Percentiles rank a stretch among this genome's conserved stretches.
Evolutionary conservation across 2,888 invertebrate species (phyloP).

Genomic region (Nephrotoma appendiculata): DNA sequence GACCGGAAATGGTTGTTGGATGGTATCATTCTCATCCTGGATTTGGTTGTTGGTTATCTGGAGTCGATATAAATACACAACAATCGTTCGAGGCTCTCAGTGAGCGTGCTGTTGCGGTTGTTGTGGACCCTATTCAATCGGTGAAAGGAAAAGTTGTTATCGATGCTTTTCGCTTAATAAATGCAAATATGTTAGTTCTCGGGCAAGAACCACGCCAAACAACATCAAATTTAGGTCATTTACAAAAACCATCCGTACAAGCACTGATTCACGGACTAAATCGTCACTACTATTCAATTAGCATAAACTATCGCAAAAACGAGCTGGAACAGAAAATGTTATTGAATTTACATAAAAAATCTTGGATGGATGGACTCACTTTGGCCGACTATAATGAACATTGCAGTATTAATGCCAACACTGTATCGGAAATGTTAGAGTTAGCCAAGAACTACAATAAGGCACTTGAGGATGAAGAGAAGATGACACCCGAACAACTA

Average conservation of each 20-base stretch:
- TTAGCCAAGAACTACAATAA: slow-evolving; percentile 96
- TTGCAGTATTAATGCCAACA: slow-evolving; percentile 82
- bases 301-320: slow-evolving; percentile 98
- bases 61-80: slow-evolving; percentile 98
- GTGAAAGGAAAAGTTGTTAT: slow-evolving; percentile 99
- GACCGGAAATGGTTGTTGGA: slow-evolving; percentile 99
- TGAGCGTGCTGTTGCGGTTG: slow-evolving; percentile 96
- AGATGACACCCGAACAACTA: slow-evolving; percentile 97
- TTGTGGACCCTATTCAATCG: slow-evolving; percentile 98
- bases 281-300: slow-evolving; percentile 97
- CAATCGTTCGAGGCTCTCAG: slow-evolving; percentile 98
- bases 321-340: slow-evolving; percentile 99
- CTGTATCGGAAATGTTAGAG: slow-evolving; percentile 92
- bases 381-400: slow-evolving; percentile 86
- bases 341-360: slow-evolving; percentile 94
- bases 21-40: slow-evolving; percentile 99
- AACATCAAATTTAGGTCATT: slow-evolving; percentile 94
- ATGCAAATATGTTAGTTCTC: slow-evolving; percentile 97
- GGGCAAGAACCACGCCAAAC: slow-evolving; percentile 98
- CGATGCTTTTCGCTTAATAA: slow-evolving; percentile 97
- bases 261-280: slow-evolving; percentile 97
- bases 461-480: slow-evolving; percentile 96
- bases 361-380: slow-evolving; percentile 93
- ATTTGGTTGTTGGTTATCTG: slow-evolving; percentile 99
- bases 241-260: slow-evolving; percentile 98